Base-by-base conservation (phyloP, 2,113 vertebrate genomes). In the Microcebus lehilahytsara region DNA sequence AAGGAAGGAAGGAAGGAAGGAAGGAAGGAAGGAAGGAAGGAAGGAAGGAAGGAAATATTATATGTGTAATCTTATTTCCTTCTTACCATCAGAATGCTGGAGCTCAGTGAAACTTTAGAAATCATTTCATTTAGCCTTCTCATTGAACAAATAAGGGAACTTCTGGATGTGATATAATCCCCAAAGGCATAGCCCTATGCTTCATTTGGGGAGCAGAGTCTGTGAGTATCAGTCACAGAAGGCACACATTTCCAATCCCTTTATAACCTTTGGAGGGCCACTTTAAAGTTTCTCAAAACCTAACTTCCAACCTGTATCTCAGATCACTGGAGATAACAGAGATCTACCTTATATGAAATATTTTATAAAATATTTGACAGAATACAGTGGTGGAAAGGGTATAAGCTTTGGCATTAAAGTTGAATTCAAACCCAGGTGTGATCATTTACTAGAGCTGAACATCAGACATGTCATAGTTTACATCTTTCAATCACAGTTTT, bases 81-180 rank as follows among this genome's bases (percentile, higher is more conserved):
- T 56, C 56, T 53, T 51, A 19, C n/a, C 95, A 74, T 75, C 51
- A 86, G 67, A 83, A 67, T 81, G 89, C 67, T 60, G 27, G 27
- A 77, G 27, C 25, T 66, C 89, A n/a, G 37, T 10, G 71, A 42
- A 90, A 74, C 20, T 84, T 92, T 20, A 84, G 66, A 66, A 62
- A 53, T 46, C 46, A 69, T 69, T 84, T 96, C 34, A 34, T 67
- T 7, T 37, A 93, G 58, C 1, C 46, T 58, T 93, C 74, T 83
- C 42, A 85, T 72, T 85, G 84, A 90, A 94, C 40, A 83, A 94
- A 37, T 8, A 78, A 80, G 71, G 53, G 92, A 71, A 93, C 20
- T 88, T 95, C 72, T 46, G 20, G 49, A 64, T 89, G 42, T 53
- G 58, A 7, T 37, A 9, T 49, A 27, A 87, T 64, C 30, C 40